These are phyloP conservation scores for Threskiornis aethiopicus DNA, from an alignment of 2,797 vertebrate species.

Conservation along the genomic window DNA sequence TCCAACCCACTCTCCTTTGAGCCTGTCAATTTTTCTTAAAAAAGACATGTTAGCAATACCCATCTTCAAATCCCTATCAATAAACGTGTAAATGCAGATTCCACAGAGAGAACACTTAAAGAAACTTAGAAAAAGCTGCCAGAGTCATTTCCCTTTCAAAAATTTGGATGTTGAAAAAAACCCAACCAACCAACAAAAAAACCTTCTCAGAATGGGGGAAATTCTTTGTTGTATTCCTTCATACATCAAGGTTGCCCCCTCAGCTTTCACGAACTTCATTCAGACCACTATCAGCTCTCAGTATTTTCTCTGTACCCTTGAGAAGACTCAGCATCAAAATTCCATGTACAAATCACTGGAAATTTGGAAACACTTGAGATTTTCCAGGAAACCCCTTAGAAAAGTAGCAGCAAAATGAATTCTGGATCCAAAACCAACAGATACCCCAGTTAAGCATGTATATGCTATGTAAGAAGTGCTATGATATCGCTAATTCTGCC, in stretches of 20 bases:
- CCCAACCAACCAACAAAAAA: not conserved
- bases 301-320: not conserved
- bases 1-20: not conserved
- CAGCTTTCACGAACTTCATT: conserved; percentile 33
- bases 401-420: not conserved
- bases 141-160: not conserved
- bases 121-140: not conserved
- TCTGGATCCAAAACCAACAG: not conserved
- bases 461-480: not conserved
- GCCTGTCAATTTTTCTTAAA: not conserved
- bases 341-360: not conserved
- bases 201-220: not conserved
- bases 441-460: not conserved
- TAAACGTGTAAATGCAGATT: not conserved
- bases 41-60: not conserved
- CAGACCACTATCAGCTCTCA: not conserved
- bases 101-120: not conserved
- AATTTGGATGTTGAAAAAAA: not conserved
- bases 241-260: not conserved
- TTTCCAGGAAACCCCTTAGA: not conserved
- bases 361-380: not conserved
- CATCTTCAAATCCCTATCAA: not conserved
- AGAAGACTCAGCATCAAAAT: not conserved
- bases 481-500: not conserved
- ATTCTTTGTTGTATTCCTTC: conserved; percentile 22